Conservation (phyloP, 2,888 invertebrate genomes). For the Eupithecia tripunctaria region DNA sequence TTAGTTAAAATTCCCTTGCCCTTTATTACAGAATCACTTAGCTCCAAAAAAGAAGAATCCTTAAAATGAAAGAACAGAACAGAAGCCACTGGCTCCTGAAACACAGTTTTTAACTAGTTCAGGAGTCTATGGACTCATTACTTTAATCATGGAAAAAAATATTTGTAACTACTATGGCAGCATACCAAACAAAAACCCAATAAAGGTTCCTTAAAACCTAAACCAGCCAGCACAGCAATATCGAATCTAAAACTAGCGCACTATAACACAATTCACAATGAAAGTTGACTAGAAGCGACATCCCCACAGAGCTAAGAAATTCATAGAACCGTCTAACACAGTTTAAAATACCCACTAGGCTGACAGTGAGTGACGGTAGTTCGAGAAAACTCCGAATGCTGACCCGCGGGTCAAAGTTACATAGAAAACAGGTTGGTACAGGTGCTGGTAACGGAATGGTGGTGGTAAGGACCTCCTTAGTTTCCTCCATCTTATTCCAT, state of each 20-base stretch:
- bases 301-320: conserved; percentile 34
- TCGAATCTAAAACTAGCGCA: not conserved
- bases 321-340: conserved; percentile 41
- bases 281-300: conserved; percentile 5
- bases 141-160: no score
- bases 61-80: no score
- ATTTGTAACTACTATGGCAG: not conserved
- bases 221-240: not conserved
- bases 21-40: not conserved
- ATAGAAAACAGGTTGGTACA: conserved; percentile 13
- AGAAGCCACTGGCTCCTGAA: no score
- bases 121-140: no score
- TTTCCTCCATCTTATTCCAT: no score
- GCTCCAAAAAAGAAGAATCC: no score
- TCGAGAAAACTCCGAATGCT: conserved; percentile 40
- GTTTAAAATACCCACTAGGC: conserved; percentile 50
- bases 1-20: no score
- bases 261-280: conserved; percentile 8
- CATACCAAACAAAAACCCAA: not conserved
- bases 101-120: no score
- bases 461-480: no score
- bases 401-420: conserved; percentile 15
- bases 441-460: not conserved
- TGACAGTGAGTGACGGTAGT: conserved; percentile 55
- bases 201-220: not conserved